Conservation (phyloP, 2,888 invertebrate genomes). For the Hydroisotoma schaefferi region DNA sequence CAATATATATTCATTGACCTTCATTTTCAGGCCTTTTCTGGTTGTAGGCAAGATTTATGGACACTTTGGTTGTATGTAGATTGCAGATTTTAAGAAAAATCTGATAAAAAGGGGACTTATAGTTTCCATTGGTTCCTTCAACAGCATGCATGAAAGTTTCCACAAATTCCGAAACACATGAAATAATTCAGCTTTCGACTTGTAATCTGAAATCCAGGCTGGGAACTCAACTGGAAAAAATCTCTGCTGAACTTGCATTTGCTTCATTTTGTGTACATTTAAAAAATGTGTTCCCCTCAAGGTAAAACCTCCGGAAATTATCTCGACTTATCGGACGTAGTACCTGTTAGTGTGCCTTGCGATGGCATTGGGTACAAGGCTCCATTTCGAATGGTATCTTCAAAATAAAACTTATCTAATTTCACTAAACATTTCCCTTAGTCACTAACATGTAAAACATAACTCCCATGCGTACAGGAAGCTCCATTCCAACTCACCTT, state of each 20-base stretch:
- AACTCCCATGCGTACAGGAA: slow-evolving; percentile 19
- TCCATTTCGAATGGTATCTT: slow-evolving; percentile 27
- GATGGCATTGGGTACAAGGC: slow-evolving; percentile 33
- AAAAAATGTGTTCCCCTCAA: slow-evolving; percentile 20
- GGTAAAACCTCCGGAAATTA: slow-evolving; percentile 14
- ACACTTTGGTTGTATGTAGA: too few species aligned
- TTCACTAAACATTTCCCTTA: background rate
- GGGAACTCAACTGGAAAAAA: background rate
- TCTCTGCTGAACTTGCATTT: background rate
- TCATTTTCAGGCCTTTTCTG: too few species aligned
- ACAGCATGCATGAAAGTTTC: too few species aligned
- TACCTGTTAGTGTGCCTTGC: slow-evolving; percentile 30
- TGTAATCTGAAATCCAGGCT: too few species aligned
- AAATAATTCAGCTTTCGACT: too few species aligned
- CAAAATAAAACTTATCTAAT: background rate
- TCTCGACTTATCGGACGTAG: slow-evolving; percentile 6
- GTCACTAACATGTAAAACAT: background rate
- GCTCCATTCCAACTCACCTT: slow-evolving; percentile 31
- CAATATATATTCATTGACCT: too few species aligned
- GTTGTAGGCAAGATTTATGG: too few species aligned
- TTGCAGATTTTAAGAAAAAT: too few species aligned
- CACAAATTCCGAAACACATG: too few species aligned
- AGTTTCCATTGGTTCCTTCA: too few species aligned
- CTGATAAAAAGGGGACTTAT: too few species aligned
- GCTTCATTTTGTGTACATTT: background rate